Conservation (phyloP, 2,113 vertebrate species). For the Sula dactylatra region DNA sequence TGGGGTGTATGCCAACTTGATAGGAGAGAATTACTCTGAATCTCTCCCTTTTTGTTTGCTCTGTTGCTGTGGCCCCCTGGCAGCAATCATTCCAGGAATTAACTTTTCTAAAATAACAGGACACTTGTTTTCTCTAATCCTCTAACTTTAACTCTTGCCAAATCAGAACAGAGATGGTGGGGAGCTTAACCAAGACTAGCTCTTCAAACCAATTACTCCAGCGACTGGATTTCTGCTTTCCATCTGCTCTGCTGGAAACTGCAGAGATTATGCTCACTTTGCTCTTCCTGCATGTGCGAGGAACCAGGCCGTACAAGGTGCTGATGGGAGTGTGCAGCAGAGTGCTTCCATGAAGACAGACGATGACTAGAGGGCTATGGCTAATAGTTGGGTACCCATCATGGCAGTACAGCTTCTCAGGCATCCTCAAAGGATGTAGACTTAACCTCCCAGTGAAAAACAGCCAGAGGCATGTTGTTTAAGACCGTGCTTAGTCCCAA, state of each 20-base stretch:
- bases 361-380: not conserved
- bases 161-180: not conserved
- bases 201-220: not conserved
- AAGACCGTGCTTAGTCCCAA: not conserved
- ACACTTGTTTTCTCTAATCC: slow-evolving; percentile 3
- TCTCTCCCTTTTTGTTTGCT: slow-evolving; percentile 43
- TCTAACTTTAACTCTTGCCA: slow-evolving; percentile 23
- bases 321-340: not conserved
- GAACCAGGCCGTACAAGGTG: not conserved
- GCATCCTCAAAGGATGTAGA: not conserved
- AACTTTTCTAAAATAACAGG: slow-evolving; percentile 52
- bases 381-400: not conserved
- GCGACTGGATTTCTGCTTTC: not conserved
- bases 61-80: slow-evolving; percentile 9
- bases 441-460: not conserved
- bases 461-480: not conserved
- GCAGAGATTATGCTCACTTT: not conserved
- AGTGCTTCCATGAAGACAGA: not conserved
- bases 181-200: not conserved
- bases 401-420: not conserved
- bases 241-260: not conserved
- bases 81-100: slow-evolving; percentile 41
- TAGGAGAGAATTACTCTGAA: slow-evolving; percentile 39
- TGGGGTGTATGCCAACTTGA: slow-evolving; percentile 48
- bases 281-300: not conserved